A percentile compares a stretch with the other conserved stretches of the same genome.
Evolutionary conservation across 1,140 invertebrate species (phyloP).

Genomic region (Aphis gossypii): DNA sequence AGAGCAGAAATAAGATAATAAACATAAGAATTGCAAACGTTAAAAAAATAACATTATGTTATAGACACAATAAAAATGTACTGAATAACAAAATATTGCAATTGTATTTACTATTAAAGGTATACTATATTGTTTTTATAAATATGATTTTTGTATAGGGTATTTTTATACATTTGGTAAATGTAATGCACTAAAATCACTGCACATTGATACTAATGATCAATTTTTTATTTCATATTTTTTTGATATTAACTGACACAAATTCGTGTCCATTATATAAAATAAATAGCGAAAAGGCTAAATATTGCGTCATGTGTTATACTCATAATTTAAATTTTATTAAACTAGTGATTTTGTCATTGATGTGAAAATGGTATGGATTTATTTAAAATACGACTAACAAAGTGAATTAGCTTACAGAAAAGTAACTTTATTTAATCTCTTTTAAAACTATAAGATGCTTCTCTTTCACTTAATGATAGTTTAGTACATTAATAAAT

Average conservation of each 20-base stretch:
- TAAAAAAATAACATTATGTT: too few relatives aligned
- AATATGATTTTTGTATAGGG: not conserved
- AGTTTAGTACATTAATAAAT: not conserved
- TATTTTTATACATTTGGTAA: not conserved
- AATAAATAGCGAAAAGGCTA: too few relatives aligned
- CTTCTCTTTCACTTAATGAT: not conserved
- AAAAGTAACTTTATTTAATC: not conserved
- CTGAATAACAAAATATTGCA: too few relatives aligned
- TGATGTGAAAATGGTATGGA: not conserved
- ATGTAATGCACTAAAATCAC: not conserved
- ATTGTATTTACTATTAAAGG: too few relatives aligned
- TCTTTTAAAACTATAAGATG: not conserved
- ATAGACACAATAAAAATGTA: too few relatives aligned
- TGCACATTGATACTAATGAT: not conserved
- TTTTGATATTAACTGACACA: not conserved
- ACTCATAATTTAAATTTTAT: not conserved
- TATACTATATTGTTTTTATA: not conserved
- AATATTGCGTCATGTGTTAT: not conserved
- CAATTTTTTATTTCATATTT: not conserved
- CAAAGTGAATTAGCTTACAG: not conserved
- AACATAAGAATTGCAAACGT: not conserved
- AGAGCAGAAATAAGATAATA: not conserved
- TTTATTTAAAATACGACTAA: not conserved
- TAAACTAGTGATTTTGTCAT: not conserved
- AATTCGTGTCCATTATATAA: too few relatives aligned